Evolutionary conservation across 2,888 invertebrate species (phyloP).

Genomic region (Dendrolimus pini): DNA sequence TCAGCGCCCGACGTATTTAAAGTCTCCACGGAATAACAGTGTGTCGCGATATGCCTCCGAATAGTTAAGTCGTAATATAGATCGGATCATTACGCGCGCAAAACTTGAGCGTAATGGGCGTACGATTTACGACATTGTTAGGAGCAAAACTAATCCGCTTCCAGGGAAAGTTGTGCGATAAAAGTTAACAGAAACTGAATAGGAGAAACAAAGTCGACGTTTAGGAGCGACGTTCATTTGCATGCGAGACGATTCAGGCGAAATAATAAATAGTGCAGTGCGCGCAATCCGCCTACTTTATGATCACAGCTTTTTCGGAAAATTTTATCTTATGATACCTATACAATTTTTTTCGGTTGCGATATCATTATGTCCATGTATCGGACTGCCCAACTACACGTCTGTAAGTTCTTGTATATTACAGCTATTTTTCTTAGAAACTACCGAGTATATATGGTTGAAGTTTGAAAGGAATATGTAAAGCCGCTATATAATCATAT

Average conservation of each 20-base stretch:
- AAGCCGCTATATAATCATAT: too few species aligned
- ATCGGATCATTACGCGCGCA: conserved; percentile 38
- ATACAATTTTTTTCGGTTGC: too few species aligned
- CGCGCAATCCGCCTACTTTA: conserved; percentile 34
- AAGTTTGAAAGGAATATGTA: too few species aligned
- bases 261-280: conserved; percentile 19
- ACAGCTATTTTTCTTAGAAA: too few species aligned
- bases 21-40: conserved; percentile 15
- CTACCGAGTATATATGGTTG: too few species aligned
- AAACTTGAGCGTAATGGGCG: conserved; percentile 34
- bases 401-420: too few species aligned
- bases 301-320: conserved; percentile 8
- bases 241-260: conserved; percentile 32
- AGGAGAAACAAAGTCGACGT: conserved; percentile 35
- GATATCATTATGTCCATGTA: too few species aligned
- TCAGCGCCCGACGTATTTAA: conserved; percentile 16
- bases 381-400: too few species aligned
- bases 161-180: conserved; percentile 39
- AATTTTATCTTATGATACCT: too few species aligned
- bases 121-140: conserved; percentile 49
- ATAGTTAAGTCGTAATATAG: conserved; percentile 29
- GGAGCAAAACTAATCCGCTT: conserved; percentile 53
- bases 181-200: conserved; percentile 33
- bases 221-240: conserved; percentile 42
- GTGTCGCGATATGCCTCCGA: background rate